Conservation (phyloP, 2,888 invertebrate genomes). For the Pterostichus madidus region DNA sequence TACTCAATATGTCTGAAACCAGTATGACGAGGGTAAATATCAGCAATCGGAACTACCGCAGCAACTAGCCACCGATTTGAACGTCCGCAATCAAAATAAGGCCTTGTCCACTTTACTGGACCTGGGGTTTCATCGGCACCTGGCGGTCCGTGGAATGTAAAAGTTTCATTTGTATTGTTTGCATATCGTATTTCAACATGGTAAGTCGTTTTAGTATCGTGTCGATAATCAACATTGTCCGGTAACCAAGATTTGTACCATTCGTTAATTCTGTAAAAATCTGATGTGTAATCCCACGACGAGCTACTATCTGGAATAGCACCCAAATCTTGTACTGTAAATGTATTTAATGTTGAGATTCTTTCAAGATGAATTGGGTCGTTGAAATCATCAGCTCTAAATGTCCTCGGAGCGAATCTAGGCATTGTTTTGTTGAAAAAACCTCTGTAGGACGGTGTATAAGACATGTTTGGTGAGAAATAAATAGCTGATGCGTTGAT, state of each 20-base stretch:
- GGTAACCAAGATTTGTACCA: constrained; percentile 97
- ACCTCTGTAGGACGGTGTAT: constrained; percentile 95
- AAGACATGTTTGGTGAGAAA: constrained; percentile 96
- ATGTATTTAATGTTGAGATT: constrained; percentile 96
- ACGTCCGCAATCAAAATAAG: constrained; percentile 97
- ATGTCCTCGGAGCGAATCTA: constrained; percentile 95
- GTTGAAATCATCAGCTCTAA: constrained; percentile 94
- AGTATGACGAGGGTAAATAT: constrained; percentile 96
- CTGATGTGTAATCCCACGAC: constrained; percentile 93
- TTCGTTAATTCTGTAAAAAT: constrained; percentile 93
- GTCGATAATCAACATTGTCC: constrained; percentile 86
- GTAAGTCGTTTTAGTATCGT: constrained; percentile 95
- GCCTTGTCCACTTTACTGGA: constrained; percentile 95
- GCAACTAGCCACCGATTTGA: constrained; percentile 97
- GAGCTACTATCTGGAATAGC: constrained; percentile 89
- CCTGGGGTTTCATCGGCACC: constrained; percentile 94
- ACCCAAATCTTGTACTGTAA: constrained; percentile 91
- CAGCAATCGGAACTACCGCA: constrained; percentile 96
- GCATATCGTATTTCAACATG: constrained; percentile 96
- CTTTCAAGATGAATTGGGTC: constrained; percentile 97
- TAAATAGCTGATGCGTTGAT: constrained; percentile 96
- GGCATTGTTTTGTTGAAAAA: constrained; percentile 98
- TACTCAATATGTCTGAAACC: constrained; percentile 95
- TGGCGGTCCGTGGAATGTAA: constrained; percentile 95
- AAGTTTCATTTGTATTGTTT: constrained; percentile 97